A percentile compares a stretch with the other conserved stretches of the same genome.
These are phyloP conservation scores for Cheilosia vernalis DNA, from an alignment of 2,888 invertebrate genomes.

Conservation along the genomic window DNA sequence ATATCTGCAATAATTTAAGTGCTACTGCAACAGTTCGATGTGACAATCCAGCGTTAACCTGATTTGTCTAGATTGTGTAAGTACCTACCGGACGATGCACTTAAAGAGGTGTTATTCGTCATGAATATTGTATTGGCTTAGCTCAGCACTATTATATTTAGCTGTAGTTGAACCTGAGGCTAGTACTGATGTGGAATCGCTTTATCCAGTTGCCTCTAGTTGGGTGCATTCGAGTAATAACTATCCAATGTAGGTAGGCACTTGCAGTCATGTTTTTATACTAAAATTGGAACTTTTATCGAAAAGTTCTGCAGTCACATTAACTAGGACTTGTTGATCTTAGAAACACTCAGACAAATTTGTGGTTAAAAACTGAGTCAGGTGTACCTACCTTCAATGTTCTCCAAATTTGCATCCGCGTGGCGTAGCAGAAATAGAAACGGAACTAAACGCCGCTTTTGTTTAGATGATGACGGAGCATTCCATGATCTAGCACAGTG, in stretches of 20 bases:
- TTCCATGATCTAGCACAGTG: no score
- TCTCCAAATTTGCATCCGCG: no score
- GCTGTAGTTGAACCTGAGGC: background rate
- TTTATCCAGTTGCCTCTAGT: conserved; percentile 11
- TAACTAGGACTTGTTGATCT: no score
- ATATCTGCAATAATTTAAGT: conserved; percentile 15
- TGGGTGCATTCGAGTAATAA: background rate
- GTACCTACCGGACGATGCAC: conserved; percentile 6
- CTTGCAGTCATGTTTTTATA: no score
- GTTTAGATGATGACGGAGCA: no score
- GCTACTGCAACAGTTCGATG: conserved; percentile 3
- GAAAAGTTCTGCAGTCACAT: no score
- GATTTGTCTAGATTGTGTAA: conserved; percentile 24
- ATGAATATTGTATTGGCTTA: background rate
- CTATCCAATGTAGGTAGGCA: background rate
- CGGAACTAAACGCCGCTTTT: no score
- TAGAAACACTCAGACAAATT: no score
- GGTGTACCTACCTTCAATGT: no score
- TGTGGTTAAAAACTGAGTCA: no score
- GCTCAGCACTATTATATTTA: background rate
- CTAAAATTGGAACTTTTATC: no score
- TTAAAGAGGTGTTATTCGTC: background rate
- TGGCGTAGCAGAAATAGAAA: no score
- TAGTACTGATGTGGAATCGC: background rate
- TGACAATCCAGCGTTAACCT: conserved; percentile 33